Evolutionary conservation across 2,113 vertebrate genomes (phyloP).

Genomic region (Nettapus auritus): DNA sequence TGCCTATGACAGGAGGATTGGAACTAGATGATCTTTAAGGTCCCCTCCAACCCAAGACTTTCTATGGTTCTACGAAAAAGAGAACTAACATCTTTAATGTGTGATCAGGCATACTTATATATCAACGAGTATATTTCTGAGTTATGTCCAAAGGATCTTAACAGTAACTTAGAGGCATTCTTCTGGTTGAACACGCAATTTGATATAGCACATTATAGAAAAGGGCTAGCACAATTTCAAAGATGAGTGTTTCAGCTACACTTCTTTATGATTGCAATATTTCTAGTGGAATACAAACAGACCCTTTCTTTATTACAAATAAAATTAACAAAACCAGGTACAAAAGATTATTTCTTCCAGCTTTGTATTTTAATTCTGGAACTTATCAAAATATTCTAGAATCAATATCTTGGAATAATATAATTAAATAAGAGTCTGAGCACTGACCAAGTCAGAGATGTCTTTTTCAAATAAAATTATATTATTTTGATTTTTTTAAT

Average conservation of each 20-base stretch:
- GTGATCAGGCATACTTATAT: not conserved
- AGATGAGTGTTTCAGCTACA: not conserved
- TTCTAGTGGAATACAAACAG: not conserved
- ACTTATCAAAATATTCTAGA: not conserved
- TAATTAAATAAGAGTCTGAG: not conserved
- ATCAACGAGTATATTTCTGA: not conserved
- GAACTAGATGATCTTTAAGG: too few species aligned
- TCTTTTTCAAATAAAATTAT: not conserved
- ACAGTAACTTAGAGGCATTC: not conserved
- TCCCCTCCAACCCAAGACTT: too few species aligned
- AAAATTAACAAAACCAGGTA: not conserved
- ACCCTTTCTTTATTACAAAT: not conserved
- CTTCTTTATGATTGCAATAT: not conserved
- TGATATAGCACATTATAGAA: not conserved
- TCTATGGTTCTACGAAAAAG: not conserved
- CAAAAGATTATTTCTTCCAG: not conserved
- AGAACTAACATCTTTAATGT: not conserved
- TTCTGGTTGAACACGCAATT: not conserved
- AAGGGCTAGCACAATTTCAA: not conserved
- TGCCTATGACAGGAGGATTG: too few species aligned
- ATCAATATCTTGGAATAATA: not conserved
- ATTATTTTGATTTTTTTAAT: not conserved
- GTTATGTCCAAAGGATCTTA: not conserved
- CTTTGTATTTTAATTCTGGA: not conserved
- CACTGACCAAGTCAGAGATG: not conserved